Evolutionary conservation across 2,113 vertebrate genomes (phyloP).

Genomic region (Takifugu flavidus): DNA sequence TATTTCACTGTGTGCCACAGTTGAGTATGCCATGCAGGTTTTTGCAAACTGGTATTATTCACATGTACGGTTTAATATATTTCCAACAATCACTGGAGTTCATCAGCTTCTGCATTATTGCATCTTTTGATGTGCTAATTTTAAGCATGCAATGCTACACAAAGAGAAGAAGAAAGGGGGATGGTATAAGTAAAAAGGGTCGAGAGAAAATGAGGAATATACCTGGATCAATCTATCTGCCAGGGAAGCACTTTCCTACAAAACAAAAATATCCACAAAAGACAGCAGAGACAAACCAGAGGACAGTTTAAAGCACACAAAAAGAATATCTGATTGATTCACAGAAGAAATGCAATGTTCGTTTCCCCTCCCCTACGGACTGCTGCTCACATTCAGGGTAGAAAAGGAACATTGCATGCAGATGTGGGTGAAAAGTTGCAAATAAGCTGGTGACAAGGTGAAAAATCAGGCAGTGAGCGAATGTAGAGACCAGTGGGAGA

Average conservation of each 20-base stretch:
- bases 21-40: slow-evolving; percentile 55
- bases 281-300: slow-evolving; percentile 75
- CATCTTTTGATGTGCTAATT: slow-evolving; percentile 25
- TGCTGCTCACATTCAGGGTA: slow-evolving; percentile 30
- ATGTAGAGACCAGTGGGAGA: slow-evolving; percentile 46
- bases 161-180: slow-evolving; percentile 11
- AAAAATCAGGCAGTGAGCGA: slow-evolving; percentile 36
- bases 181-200: slow-evolving; percentile 22
- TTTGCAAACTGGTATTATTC: slow-evolving; percentile 2
- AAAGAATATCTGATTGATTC: slow-evolving; percentile 68
- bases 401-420: slow-evolving; percentile 77
- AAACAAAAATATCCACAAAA: slow-evolving; percentile 86
- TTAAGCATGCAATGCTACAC: slow-evolving; percentile 60
- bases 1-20: slow-evolving; percentile 13
- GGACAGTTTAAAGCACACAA: slow-evolving; percentile 73
- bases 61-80: slow-evolving; percentile 13
- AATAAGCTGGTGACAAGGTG: slow-evolving; percentile 53
- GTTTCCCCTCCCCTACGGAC: slow-evolving; percentile 70
- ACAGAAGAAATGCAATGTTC: slow-evolving; percentile 76
- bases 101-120: slow-evolving; percentile 2
- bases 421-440: slow-evolving; percentile 26
- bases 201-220: slow-evolving; percentile 76
- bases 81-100: not conserved
- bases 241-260: slow-evolving; percentile 99
- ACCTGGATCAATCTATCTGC: slow-evolving; percentile 99